A percentile compares a stretch with the other conserved stretches of the same genome.
These are phyloP conservation scores for Hydrocynus forskahlii DNA, from an alignment of 2,797 vertebrate species.

Conservation along the genomic window DNA sequence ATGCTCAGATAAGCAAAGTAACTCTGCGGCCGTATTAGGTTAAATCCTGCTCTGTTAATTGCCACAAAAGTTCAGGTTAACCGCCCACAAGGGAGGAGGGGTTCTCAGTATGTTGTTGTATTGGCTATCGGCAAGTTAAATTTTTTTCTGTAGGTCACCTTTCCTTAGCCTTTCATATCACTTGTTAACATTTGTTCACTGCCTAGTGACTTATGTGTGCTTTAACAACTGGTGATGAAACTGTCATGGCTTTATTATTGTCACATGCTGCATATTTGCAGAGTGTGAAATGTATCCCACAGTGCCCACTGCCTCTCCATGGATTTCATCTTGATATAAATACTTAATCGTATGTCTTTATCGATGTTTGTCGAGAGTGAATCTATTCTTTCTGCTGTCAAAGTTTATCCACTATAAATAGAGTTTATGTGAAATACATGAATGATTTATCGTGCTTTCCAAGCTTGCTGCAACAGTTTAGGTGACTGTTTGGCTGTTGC, in stretches of 20 bases:
- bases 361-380: background rate
- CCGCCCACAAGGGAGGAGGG: slow-evolving; percentile 13
- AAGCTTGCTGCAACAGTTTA: background rate
- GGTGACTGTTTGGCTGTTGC: slow-evolving; percentile 22
- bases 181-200: slow-evolving; percentile 17
- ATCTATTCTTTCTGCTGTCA: background rate
- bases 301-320: background rate
- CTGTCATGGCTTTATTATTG: background rate
- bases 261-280: background rate
- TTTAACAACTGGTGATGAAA: background rate
- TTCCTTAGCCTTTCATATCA: background rate
- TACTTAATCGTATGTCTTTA: slow-evolving; percentile 9
- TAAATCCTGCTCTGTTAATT: background rate
- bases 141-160: background rate
- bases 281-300: background rate
- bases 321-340: background rate
- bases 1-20: background rate
- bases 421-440: background rate
- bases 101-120: slow-evolving; percentile 34
- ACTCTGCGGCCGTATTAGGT: background rate
- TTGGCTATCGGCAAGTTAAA: slow-evolving; percentile 15
- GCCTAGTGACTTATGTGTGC: background rate
- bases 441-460: background rate
- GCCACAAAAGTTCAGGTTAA: background rate
- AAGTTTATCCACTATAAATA: background rate